Evolutionary conservation across 1,140 invertebrate genomes (phyloP).

Genomic region (Cydia pomonella): DNA sequence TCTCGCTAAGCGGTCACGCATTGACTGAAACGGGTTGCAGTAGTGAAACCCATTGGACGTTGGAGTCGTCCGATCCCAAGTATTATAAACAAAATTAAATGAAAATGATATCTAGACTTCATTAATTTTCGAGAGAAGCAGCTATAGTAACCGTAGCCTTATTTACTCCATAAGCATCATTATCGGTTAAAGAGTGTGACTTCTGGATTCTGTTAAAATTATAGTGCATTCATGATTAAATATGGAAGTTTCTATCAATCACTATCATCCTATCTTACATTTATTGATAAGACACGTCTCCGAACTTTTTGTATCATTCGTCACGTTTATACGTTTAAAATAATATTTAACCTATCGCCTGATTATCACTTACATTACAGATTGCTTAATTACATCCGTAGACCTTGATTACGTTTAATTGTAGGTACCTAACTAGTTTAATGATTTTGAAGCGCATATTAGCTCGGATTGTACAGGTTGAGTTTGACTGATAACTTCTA

Average conservation of each 20-base stretch:
- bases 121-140: too few relatives aligned
- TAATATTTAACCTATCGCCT: constrained; percentile 3
- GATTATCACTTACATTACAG: constrained; percentile 4
- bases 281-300: constrained; percentile 28
- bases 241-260: neutral
- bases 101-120: too few relatives aligned
- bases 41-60: too few relatives aligned
- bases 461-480: too few relatives aligned
- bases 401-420: neutral
- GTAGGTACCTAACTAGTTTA: neutral
- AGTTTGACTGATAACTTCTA: too few relatives aligned
- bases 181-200: too few relatives aligned
- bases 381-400: constrained; percentile 16
- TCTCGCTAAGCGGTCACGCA: too few relatives aligned
- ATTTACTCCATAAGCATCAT: too few relatives aligned
- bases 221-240: neutral
- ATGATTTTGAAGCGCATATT: neutral
- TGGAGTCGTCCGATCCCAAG: too few relatives aligned
- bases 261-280: constrained; percentile 5
- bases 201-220: neutral
- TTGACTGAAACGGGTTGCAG: too few relatives aligned
- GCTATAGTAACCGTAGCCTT: too few relatives aligned
- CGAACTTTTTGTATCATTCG: neutral
- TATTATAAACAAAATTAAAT: too few relatives aligned
- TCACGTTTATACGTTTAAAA: constrained; percentile 32